phyloP scores from a whole-genome alignment of 2,113 vertebrate species.

The Poicephalus meyeri region DNA sequence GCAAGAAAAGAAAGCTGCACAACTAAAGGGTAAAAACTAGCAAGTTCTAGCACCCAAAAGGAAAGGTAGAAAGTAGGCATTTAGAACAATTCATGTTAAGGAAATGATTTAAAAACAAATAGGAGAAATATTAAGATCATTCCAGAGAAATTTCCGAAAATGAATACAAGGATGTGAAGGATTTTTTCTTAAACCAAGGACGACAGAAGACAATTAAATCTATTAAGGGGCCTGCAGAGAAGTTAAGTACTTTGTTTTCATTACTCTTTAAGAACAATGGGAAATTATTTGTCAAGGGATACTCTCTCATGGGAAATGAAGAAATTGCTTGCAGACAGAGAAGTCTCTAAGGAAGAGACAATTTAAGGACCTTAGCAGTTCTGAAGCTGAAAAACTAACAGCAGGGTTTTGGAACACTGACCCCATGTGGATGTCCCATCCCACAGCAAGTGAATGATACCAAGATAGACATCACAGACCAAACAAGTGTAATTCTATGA shows the following conservation, averaged over 20 bases:
- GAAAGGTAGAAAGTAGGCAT: background rate
- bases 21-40: background rate
- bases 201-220: background rate
- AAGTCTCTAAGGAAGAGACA: conserved; percentile 9
- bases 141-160: background rate
- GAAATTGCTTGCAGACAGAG: background rate
- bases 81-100: background rate
- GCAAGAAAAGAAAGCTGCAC: background rate
- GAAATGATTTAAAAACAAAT: background rate
- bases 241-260: conserved; percentile 21
- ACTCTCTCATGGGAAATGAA: conserved; percentile 26
- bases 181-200: background rate
- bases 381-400: background rate
- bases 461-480: background rate
- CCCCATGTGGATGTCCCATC: background rate
- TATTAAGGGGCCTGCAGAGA: background rate
- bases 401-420: background rate
- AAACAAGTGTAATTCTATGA: background rate
- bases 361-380: background rate
- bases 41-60: background rate
- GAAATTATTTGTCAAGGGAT: conserved; percentile 15
- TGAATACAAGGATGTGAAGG: background rate
- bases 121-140: background rate
- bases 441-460: background rate
- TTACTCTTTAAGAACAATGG: background rate